Conservation (phyloP, 2,797 vertebrate species). For the Enteromius radiatus region DNA sequence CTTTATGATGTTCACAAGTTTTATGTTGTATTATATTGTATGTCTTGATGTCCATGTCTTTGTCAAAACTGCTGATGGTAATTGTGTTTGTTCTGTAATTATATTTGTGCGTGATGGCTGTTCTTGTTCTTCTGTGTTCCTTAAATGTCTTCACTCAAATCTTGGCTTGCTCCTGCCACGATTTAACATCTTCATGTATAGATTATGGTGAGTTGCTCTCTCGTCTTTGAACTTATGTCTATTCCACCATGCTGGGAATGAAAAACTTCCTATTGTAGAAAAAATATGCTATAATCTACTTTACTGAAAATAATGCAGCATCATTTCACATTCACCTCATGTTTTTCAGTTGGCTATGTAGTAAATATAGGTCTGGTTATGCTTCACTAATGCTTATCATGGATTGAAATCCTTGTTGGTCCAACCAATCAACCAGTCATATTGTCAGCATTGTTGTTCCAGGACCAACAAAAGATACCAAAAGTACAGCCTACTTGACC, state of each 20-base stretch:
- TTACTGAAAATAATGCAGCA: background rate
- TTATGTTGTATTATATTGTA: slow-evolving; percentile 21
- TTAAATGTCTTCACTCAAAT: slow-evolving; percentile 64
- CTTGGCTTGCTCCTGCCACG: slow-evolving; percentile 65
- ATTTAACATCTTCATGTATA: slow-evolving; percentile 65
- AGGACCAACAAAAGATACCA: background rate
- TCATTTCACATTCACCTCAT: background rate
- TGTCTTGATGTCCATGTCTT: slow-evolving; percentile 48
- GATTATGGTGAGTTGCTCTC: slow-evolving; percentile 78
- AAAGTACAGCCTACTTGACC: background rate
- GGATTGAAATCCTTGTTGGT: background rate
- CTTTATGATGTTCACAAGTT: slow-evolving; percentile 13
- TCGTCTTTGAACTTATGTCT: slow-evolving; percentile 38
- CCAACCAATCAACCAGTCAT: background rate
- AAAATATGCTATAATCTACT: background rate
- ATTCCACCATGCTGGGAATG: slow-evolving; percentile 11
- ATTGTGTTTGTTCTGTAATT: slow-evolving; percentile 63
- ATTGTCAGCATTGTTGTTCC: background rate
- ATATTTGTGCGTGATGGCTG: slow-evolving; percentile 66
- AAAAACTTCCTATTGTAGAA: background rate
- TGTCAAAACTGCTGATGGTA: slow-evolving; percentile 53
- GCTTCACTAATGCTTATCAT: background rate
- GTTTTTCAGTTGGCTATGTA: background rate
- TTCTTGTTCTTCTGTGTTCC: slow-evolving; percentile 64
- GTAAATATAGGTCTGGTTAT: background rate